These are phyloP conservation scores for Anthonomus grandis DNA, from an alignment of 1,140 invertebrate genomes.

Conservation along the genomic window DNA sequence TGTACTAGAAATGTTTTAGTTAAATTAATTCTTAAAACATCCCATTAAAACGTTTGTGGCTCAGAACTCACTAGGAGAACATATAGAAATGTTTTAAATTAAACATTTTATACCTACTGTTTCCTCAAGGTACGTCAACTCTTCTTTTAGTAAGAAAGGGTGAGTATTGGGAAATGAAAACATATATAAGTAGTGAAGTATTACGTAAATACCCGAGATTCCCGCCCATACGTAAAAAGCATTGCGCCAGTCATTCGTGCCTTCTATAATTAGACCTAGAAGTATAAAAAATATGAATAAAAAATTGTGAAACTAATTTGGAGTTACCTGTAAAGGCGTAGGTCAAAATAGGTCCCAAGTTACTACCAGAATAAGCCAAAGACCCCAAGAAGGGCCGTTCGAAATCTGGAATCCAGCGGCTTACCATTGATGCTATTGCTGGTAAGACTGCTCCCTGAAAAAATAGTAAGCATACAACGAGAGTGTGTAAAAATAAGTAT, in stretches of 20 bases:
- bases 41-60: too few species aligned
- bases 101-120: slow-evolving; percentile 3
- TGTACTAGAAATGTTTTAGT: too few species aligned
- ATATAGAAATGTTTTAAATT: not conserved
- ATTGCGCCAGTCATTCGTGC: slow-evolving; percentile 8
- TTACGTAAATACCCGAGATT: not conserved
- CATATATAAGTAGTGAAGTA: slow-evolving; percentile 14
- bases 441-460: slow-evolving; percentile 23
- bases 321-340: slow-evolving; percentile 24
- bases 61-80: too few species aligned
- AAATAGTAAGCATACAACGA: too few species aligned
- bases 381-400: slow-evolving; percentile 20
- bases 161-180: slow-evolving; percentile 19
- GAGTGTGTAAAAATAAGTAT: too few species aligned
- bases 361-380: slow-evolving; percentile 13
- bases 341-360: slow-evolving; percentile 23
- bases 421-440: slow-evolving; percentile 15
- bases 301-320: too few species aligned
- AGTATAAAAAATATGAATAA: too few species aligned
- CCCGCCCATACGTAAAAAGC: slow-evolving; percentile 24
- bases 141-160: slow-evolving; percentile 19
- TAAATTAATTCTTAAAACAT: too few species aligned
- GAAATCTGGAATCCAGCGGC: slow-evolving; percentile 15
- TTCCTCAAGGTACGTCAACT: slow-evolving; percentile 8
- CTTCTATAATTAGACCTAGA: slow-evolving; percentile 17